A percentile compares a stretch with the other conserved stretches of the same genome.
Evolutionary conservation across 2,797 vertebrate genomes (phyloP).

Genomic region (Alauda arvensis): DNA sequence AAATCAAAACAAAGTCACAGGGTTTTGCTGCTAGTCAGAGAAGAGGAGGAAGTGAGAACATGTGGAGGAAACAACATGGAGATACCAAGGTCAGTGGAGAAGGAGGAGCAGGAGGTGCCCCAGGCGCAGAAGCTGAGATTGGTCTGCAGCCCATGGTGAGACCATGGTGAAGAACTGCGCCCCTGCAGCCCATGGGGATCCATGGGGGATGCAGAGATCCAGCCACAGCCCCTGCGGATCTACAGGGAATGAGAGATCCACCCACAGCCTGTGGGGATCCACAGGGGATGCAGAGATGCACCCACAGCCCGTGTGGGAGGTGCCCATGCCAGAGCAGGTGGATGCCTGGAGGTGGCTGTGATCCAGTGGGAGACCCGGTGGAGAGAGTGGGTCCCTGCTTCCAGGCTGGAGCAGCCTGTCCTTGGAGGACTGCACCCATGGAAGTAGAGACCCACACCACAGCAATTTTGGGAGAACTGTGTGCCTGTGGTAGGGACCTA

Average conservation of each 20-base stretch:
- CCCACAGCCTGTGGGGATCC: not conserved
- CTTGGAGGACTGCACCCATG: not conserved
- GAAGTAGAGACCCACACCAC: not conserved
- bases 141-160: not conserved
- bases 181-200: not conserved
- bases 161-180: not conserved
- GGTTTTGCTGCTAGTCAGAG: not conserved
- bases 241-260: not conserved
- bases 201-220: not conserved
- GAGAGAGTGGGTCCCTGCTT: not conserved
- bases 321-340: rapidly evolving
- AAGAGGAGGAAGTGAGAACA: not conserved
- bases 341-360: not conserved
- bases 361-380: not conserved
- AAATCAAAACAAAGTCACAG: not conserved
- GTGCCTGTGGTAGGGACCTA: not conserved
- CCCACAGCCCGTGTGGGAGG: not conserved
- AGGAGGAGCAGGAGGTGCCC: not conserved
- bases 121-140: rapidly evolving
- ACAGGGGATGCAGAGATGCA: not conserved
- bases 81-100: not conserved
- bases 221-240: not conserved
- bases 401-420: not conserved
- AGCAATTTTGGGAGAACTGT: not conserved
- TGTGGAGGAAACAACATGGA: not conserved